A percentile compares a stretch with the other conserved stretches of the same genome.
These are phyloP conservation scores for Mycteria americana DNA, from an alignment of 2,797 vertebrate genomes.

Conservation along the genomic window DNA sequence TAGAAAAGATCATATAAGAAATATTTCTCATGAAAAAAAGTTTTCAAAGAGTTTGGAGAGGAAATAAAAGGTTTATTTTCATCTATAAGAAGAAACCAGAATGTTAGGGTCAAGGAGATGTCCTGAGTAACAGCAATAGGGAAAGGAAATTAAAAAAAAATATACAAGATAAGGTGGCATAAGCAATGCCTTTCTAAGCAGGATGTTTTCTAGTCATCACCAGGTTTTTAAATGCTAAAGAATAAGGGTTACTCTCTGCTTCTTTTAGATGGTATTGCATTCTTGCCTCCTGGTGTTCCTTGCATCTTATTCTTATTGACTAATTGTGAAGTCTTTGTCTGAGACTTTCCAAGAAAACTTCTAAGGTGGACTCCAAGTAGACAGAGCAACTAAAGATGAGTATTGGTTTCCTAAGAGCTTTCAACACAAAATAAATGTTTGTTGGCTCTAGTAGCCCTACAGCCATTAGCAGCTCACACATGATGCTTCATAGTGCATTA, in stretches of 20 bases:
- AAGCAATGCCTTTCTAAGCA: neutral
- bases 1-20: neutral
- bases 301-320: neutral
- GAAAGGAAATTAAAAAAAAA: neutral
- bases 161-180: neutral
- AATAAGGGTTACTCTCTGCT: neutral
- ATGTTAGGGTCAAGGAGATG: neutral
- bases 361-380: neutral
- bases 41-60: neutral
- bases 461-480: neutral
- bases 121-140: neutral
- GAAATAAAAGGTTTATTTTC: neutral
- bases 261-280: neutral
- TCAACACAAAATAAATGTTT: neutral
- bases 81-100: neutral
- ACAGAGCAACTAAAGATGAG: neutral
- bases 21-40: neutral
- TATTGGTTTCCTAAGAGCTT: neutral
- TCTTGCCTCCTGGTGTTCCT: neutral
- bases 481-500: neutral
- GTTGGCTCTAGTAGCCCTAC: neutral
- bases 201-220: neutral
- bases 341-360: neutral
- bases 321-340: neutral
- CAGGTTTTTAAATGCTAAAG: neutral